Evolutionary conservation across 2,797 vertebrate genomes (phyloP).

Genomic region (Lophotriccus pileatus): DNA sequence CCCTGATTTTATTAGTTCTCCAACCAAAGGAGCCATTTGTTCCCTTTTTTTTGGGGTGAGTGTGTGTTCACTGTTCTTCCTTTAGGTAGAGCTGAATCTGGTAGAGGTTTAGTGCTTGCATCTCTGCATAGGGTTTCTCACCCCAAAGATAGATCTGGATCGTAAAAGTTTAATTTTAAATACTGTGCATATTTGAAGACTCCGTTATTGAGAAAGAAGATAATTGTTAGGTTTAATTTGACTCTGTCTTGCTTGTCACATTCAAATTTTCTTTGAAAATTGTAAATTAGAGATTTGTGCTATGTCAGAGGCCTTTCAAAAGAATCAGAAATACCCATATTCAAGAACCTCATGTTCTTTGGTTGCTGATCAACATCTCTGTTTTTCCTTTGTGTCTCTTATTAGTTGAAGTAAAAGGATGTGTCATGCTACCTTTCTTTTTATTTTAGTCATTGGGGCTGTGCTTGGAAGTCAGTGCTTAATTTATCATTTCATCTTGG

Average conservation of each 20-base stretch:
- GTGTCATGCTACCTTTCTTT: background rate
- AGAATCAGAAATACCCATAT: constrained; percentile 18
- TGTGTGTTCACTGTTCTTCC: background rate
- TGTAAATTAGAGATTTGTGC: background rate
- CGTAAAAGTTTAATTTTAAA: background rate
- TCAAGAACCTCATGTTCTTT: background rate
- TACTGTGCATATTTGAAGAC: background rate
- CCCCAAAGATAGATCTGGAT: background rate
- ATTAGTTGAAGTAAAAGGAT: constrained; percentile 5
- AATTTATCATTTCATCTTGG: background rate
- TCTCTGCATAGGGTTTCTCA: background rate
- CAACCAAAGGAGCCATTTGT: background rate
- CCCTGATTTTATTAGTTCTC: background rate
- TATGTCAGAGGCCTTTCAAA: constrained; percentile 14
- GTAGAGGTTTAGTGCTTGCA: background rate
- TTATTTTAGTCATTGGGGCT: background rate
- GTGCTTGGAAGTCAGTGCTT: background rate
- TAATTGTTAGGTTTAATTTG: background rate
- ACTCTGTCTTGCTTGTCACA: background rate
- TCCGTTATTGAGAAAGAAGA: background rate
- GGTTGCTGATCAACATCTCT: constrained; percentile 13
- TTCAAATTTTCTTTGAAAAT: background rate
- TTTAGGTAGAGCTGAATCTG: background rate
- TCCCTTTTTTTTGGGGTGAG: rapidly evolving
- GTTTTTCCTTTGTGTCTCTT: background rate